Evolutionary conservation across 1,140 invertebrate genomes (phyloP).

Genomic region (Calephelis nemesis): DNA sequence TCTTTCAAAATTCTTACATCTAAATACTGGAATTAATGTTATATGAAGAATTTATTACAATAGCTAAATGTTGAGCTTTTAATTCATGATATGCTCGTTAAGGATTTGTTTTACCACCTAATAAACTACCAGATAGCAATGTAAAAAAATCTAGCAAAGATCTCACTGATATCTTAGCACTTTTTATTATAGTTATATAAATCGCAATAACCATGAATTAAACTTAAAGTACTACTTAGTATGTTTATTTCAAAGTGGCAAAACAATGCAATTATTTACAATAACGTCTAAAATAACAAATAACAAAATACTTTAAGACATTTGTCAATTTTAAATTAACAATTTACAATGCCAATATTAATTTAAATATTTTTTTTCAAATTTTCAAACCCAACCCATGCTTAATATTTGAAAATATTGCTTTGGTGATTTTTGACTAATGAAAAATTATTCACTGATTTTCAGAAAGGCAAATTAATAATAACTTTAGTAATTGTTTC

Average conservation of each 20-base stretch:
- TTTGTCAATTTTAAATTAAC: slow-evolving; percentile 18
- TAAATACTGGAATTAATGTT: slow-evolving; percentile 43
- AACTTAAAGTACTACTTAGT: slow-evolving; percentile 4
- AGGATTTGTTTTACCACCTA: slow-evolving; percentile 40
- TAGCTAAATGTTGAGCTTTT: slow-evolving; percentile 53
- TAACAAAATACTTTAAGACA: slow-evolving; percentile 22
- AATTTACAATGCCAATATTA: slow-evolving; percentile 17
- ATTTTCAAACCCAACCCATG: slow-evolving; percentile 15
- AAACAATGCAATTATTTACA: slow-evolving; percentile 19
- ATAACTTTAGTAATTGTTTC: background rate
- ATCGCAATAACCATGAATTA: slow-evolving; percentile 19
- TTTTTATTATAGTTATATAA: slow-evolving; percentile 25
- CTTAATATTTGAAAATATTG: slow-evolving; percentile 33
- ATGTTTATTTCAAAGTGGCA: slow-evolving; percentile 8
- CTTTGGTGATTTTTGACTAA: slow-evolving; percentile 43
- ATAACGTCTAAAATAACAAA: slow-evolving; percentile 23
- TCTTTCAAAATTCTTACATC: slow-evolving; percentile 27
- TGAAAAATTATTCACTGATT: slow-evolving; percentile 5
- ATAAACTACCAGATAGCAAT: slow-evolving; percentile 20
- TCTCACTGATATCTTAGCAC: slow-evolving; percentile 8
- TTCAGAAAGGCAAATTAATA: slow-evolving; percentile 1
- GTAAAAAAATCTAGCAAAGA: slow-evolving; percentile 2
- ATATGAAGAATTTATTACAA: slow-evolving; percentile 39
- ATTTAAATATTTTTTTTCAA: slow-evolving; percentile 9
- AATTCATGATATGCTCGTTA: slow-evolving; percentile 61